phyloP scores from a whole-genome alignment of 2,888 invertebrate genomes.

The Epinotia nisella region DNA sequence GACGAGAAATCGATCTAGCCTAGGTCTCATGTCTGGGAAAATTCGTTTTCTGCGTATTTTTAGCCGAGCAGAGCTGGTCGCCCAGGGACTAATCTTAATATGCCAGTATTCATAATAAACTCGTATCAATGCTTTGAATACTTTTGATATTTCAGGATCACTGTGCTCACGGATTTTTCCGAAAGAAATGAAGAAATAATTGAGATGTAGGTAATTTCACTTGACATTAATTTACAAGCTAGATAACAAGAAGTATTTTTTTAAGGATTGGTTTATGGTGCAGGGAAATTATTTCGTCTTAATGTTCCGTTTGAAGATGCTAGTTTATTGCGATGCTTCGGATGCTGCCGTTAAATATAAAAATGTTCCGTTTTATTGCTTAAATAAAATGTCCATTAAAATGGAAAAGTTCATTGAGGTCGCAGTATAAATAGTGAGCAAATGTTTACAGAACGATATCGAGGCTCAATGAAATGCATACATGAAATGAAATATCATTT shows the following conservation, averaged over 20 bases:
- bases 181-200: background rate
- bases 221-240: constrained; percentile 11
- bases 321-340: constrained; percentile 41
- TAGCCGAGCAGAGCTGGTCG: no score
- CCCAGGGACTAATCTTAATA: no score
- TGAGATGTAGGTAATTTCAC: background rate
- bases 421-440: constrained; percentile 24
- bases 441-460: constrained; percentile 16
- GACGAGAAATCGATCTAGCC: no score
- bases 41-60: no score
- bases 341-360: constrained; percentile 38
- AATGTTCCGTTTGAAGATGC: constrained; percentile 39
- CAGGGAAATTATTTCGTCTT: constrained; percentile 30
- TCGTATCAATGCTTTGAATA: no score
- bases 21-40: no score
- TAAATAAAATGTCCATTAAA: constrained; percentile 37
- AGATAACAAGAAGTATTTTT: constrained; percentile 10
- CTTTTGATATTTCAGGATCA: no score
- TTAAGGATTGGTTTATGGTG: constrained; percentile 37
- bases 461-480: background rate
- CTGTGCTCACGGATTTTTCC: background rate
- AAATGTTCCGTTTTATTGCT: constrained; percentile 33
- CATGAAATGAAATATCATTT: background rate
- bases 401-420: constrained; percentile 27
- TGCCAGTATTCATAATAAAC: background rate